Conservation (phyloP, 2,888 invertebrate genomes). For the Tribolium freemani region DNA sequence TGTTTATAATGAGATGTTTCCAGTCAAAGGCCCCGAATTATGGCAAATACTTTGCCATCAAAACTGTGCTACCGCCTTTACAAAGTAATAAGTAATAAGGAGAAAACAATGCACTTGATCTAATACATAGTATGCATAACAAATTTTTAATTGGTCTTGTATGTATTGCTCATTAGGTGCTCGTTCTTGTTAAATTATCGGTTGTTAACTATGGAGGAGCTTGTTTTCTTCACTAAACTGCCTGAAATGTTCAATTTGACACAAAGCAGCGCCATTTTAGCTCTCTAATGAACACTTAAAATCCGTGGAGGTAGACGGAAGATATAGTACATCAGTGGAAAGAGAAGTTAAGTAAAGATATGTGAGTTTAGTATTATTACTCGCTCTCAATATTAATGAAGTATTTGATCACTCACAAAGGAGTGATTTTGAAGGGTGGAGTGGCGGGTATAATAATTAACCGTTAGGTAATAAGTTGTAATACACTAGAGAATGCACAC, state of each 20-base stretch:
- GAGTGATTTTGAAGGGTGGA: constrained; percentile 44
- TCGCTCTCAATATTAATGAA: constrained; percentile 45
- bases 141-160: too few species aligned
- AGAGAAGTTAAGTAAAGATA: constrained; percentile 40
- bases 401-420: constrained; percentile 51
- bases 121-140: too few species aligned
- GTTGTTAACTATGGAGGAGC: not conserved
- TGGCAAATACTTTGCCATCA: not conserved
- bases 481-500: constrained; percentile 43
- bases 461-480: constrained; percentile 44
- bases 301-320: constrained; percentile 25
- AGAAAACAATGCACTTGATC: too few species aligned
- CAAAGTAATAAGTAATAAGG: not conserved
- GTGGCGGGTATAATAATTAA: constrained; percentile 48
- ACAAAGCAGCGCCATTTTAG: constrained; percentile 28
- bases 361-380: constrained; percentile 41
- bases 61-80: not conserved
- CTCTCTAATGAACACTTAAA: constrained; percentile 41
- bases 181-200: not conserved
- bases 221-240: constrained; percentile 10
- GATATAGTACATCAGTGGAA: constrained; percentile 29
- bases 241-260: constrained; percentile 6
- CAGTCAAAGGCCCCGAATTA: not conserved
- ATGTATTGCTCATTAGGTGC: too few species aligned
- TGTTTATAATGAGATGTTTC: constrained; percentile 17